phyloP scores from a whole-genome alignment of 2,797 vertebrate genomes.

The Diceros bicornis region DNA sequence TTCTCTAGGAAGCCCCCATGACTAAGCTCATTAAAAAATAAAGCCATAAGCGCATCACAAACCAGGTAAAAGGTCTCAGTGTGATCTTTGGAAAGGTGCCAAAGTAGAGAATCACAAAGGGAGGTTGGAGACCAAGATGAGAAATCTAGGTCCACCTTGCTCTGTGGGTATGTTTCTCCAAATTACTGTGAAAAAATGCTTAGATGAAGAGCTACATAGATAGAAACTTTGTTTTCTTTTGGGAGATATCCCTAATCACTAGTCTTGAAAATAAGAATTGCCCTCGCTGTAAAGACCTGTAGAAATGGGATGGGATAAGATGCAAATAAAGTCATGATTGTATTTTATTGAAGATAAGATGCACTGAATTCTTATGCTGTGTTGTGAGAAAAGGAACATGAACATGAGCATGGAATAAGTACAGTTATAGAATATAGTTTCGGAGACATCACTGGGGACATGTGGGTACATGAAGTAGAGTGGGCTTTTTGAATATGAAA shows the following conservation, averaged over 20 bases:
- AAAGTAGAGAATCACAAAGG: slow-evolving; percentile 48
- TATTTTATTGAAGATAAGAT: background rate
- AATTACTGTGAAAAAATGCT: background rate
- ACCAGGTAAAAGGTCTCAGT: slow-evolving; percentile 68
- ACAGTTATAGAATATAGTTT: background rate
- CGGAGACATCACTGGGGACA: background rate
- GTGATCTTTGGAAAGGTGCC: slow-evolving; percentile 59
- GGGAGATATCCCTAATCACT: background rate
- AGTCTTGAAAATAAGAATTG: slow-evolving; percentile 41
- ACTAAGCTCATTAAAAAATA: slow-evolving; percentile 79
- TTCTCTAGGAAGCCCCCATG: slow-evolving; percentile 60
- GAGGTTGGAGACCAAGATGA: slow-evolving; percentile 14
- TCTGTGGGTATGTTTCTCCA: background rate
- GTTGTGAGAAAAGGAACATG: background rate
- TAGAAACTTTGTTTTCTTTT: background rate
- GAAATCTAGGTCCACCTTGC: background rate
- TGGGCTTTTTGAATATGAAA: background rate
- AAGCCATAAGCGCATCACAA: slow-evolving; percentile 73
- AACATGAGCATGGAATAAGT: background rate
- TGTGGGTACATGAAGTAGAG: background rate
- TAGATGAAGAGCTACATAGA: background rate
- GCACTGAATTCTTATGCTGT: background rate
- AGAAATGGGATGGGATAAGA: background rate
- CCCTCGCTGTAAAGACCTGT: background rate
- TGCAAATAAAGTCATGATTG: background rate